Evolutionary conservation across 2,888 invertebrate species (phyloP).

Genomic region (Cataglyphis cursor): DNA sequence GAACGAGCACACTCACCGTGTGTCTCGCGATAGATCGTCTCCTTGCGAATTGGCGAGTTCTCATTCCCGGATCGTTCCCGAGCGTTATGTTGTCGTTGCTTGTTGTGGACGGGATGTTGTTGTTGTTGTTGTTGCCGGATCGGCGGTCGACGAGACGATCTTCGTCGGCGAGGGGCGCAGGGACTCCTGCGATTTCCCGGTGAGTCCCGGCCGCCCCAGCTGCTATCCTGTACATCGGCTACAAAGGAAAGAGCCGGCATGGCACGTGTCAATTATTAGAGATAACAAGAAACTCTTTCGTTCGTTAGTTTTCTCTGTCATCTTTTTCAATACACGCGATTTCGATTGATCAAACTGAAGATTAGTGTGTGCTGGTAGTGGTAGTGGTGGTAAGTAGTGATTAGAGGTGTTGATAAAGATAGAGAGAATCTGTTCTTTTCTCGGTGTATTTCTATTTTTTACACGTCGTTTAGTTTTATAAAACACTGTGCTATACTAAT

Average conservation of each 20-base stretch:
- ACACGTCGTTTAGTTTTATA: constrained; percentile 5
- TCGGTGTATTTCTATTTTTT: constrained; percentile 51
- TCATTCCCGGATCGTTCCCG: constrained; percentile 75
- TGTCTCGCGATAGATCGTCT: constrained; percentile 79
- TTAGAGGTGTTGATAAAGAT: constrained; percentile 55
- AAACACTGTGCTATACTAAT: constrained; percentile 17
- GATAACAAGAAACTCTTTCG: constrained; percentile 74
- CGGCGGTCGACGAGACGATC: constrained; percentile 74
- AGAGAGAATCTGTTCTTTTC: constrained; percentile 49
- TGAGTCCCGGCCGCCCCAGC: constrained; percentile 85
- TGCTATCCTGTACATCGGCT: constrained; percentile 84
- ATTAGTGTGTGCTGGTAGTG: constrained; percentile 67
- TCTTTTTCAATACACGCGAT: constrained; percentile 8
- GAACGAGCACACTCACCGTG: constrained; percentile 81
- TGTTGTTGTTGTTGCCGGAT: constrained; percentile 63
- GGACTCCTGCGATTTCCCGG: constrained; percentile 80
- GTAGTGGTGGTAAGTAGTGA: constrained; percentile 61
- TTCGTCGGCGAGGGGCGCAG: constrained; percentile 78
- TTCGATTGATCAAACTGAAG: constrained; percentile 52
- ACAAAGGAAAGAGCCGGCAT: constrained; percentile 84
- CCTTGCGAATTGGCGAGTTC: constrained; percentile 77
- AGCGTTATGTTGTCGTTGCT: constrained; percentile 74
- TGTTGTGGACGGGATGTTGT: constrained; percentile 74
- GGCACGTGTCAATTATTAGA: constrained; percentile 82
- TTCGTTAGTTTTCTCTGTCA: constrained; percentile 54